phyloP scores from a whole-genome alignment of 2,888 invertebrate genomes.

The Eupithecia subumbrata region DNA sequence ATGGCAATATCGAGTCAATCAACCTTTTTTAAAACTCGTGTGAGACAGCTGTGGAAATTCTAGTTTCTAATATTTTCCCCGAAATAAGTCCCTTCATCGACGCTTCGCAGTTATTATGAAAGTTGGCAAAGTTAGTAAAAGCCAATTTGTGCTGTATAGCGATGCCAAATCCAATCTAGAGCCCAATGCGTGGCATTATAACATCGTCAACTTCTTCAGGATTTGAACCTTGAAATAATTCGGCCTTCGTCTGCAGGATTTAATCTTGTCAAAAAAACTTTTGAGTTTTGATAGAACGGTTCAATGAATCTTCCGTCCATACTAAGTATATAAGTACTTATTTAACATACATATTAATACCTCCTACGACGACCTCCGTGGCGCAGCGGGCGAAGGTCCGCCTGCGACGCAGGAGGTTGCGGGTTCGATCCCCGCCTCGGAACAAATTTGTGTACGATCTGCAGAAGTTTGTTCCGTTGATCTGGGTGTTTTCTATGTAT shows the following conservation, averaged over 20 bases:
- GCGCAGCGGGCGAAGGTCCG: too few relatives aligned
- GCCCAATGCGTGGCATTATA: constrained; percentile 60
- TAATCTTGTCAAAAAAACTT: neutral
- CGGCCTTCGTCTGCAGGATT: neutral
- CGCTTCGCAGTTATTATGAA: constrained; percentile 37
- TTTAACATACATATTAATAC: too few relatives aligned
- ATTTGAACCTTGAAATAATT: neutral
- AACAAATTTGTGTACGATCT: too few relatives aligned
- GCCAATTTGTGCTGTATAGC: constrained; percentile 54
- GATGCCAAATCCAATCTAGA: constrained; percentile 58
- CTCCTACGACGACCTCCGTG: too few relatives aligned
- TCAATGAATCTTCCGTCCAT: neutral
- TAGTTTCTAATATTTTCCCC: constrained; percentile 5
- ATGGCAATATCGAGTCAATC: neutral
- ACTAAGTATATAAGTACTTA: too few relatives aligned
- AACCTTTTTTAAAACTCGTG: neutral
- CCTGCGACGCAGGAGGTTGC: too few relatives aligned
- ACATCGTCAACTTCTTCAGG: constrained; percentile 35
- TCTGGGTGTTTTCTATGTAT: too few relatives aligned
- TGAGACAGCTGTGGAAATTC: neutral
- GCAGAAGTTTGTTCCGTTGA: too few relatives aligned
- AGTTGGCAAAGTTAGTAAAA: constrained; percentile 51
- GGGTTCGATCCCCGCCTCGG: too few relatives aligned
- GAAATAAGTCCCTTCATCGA: constrained; percentile 14
- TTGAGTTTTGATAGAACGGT: neutral